These are phyloP conservation scores for Mesorhabditis sp. DNA, from an alignment of 2,888 invertebrate species.

Conservation along the genomic window DNA sequence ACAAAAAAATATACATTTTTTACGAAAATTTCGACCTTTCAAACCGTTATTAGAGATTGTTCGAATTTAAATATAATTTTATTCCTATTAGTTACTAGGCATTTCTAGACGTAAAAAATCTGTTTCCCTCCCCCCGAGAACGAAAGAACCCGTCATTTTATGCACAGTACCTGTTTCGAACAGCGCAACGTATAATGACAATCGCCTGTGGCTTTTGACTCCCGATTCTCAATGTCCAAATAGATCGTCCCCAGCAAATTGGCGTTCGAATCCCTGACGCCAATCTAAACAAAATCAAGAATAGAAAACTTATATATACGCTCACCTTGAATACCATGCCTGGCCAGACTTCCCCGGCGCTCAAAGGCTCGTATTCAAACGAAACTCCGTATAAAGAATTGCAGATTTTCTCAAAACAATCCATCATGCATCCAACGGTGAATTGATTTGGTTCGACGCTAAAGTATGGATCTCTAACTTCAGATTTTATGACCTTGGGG, in stretches of 20 bases:
- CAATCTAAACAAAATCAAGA: slow-evolving; percentile 43
- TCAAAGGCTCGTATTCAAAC: slow-evolving; percentile 26
- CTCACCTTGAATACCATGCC: slow-evolving; percentile 82
- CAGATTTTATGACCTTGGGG: too few species aligned
- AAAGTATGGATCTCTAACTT: not conserved
- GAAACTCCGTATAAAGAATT: slow-evolving; percentile 31
- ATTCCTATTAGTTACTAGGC: too few species aligned
- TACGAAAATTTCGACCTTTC: not conserved
- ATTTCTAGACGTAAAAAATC: too few species aligned
- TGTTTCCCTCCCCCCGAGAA: too few species aligned
- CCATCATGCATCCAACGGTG: not conserved
- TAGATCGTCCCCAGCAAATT: slow-evolving; percentile 84
- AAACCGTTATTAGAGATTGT: too few species aligned
- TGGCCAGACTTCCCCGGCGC: slow-evolving; percentile 79
- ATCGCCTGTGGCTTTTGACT: slow-evolving; percentile 87
- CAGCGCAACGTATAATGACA: slow-evolving; percentile 98
- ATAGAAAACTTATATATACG: slow-evolving; percentile 55
- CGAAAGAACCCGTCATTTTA: not conserved
- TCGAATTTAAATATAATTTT: too few species aligned
- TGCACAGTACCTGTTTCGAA: slow-evolving; percentile 68
- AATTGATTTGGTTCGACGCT: not conserved
- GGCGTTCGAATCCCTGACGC: slow-evolving; percentile 72
- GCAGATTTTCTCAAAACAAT: not conserved
- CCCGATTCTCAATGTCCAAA: slow-evolving; percentile 88
- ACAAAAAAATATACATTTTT: not conserved